Evolutionary conservation across 1,140 invertebrate genomes (phyloP), one percentile per base, ranked within the genome.

Genomic region (Macrotrachela quadricornifera): DNA sequence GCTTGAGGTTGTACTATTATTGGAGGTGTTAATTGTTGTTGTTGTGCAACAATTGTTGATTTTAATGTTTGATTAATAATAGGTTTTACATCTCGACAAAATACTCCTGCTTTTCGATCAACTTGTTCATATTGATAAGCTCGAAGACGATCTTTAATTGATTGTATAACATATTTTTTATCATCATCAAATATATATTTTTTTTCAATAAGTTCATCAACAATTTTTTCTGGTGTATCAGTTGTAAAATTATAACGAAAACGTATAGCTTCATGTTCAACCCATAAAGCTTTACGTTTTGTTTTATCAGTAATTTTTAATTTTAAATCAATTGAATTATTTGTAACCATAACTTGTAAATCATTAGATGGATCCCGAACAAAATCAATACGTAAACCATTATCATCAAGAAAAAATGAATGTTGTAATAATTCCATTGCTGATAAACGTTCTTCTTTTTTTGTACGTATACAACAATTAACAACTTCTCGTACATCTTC

Each of bases 231-330:
- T 56, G 85, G 83, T 64, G 87, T 82, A 68, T 99, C 92, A 51
- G 75, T 76, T 58, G 80, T 78, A 57, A 95, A 81, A 69, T 95
- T 85, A 74, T 94, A 97, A 58, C 92, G 87, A 74, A 97, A 97
- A 70, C 96, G 88, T 61, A 99, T 94, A 10, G 91, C 92, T 72
- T 99, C 92, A 71, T 97, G 96, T 71, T 97, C 90, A 60, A 84
- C 82, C 51, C 51, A 53, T 30, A 30, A 8, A 1, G 42, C 18
- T 59, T 80, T 82, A 59, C 88, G 72, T 68, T 96, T 97, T 68
- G 95, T 95, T 21, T 92, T 85, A 73, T 97, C 91, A 41, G 94
- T 78, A 49, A 97, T 86, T 50, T 90, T 79, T 10, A 99, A 73
- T 39, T 87, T 74, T 63, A 97, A 85, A 64, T 91, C 83, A 54